These are phyloP conservation scores for Solea solea DNA, from an alignment of 2,113 vertebrate genomes.

Conservation along the genomic window DNA sequence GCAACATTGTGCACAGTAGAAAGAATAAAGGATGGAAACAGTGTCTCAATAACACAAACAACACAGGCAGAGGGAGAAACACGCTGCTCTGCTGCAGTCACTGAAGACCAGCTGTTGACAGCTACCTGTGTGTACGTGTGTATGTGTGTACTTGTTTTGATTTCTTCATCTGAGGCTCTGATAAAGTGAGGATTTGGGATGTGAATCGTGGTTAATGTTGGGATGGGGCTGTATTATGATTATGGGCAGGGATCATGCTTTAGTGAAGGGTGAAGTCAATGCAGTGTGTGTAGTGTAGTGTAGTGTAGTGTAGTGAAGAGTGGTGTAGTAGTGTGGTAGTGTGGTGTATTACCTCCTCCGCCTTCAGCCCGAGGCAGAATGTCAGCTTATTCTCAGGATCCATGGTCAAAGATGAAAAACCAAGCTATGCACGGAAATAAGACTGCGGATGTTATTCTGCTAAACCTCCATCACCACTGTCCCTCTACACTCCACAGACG, in stretches of 20 bases:
- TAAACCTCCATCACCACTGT: conserved; percentile 63
- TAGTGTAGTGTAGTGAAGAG: too few relatives aligned
- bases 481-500: conserved; percentile 65
- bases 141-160: background rate
- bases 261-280: too few relatives aligned
- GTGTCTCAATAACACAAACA: conserved; percentile 34
- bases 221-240: too few relatives aligned
- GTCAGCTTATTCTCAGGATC: conserved; percentile 80
- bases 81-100: conserved; percentile 56
- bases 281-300: too few relatives aligned
- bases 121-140: conserved; percentile 21
- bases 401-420: conserved; percentile 55
- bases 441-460: conserved; percentile 19
- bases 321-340: too few relatives aligned
- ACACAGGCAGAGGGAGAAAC: conserved; percentile 39
- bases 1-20: background rate
- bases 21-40: background rate
- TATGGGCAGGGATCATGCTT: too few relatives aligned
- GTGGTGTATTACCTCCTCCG: conserved; percentile 67
- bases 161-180: too few relatives aligned
- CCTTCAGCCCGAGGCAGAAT: conserved; percentile 74
- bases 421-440: conserved; percentile 34
- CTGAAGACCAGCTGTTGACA: conserved; percentile 67
- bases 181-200: too few relatives aligned
- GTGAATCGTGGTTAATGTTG: too few relatives aligned